Conservation (phyloP, 2,113 vertebrate species). For the Donacobius atricapilla region DNA sequence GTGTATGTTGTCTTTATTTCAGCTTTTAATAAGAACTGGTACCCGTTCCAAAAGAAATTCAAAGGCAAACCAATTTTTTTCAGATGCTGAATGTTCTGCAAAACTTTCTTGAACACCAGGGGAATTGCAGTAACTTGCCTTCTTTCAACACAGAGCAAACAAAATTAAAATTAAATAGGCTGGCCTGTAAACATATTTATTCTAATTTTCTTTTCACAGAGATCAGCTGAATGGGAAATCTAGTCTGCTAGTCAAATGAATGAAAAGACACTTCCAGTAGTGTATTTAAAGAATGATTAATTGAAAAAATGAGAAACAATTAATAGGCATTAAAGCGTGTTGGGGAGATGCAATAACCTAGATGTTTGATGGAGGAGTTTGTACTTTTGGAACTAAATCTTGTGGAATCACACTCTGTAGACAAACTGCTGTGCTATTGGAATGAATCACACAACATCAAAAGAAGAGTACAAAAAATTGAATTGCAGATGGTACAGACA, state of each 20-base stretch:
- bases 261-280: background rate
- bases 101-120: background rate
- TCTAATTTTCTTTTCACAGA: slow-evolving; percentile 10
- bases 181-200: background rate
- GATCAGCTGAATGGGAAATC: background rate
- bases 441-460: fast-evolving
- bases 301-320: background rate
- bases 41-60: background rate
- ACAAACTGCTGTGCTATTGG: background rate
- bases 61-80: background rate
- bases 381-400: background rate
- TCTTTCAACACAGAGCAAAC: background rate
- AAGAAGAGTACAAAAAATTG: background rate
- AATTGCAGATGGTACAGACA: background rate
- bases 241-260: background rate
- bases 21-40: slow-evolving; percentile 20
- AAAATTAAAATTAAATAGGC: background rate
- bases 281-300: background rate
- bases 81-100: background rate
- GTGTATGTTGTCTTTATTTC: slow-evolving; percentile 40
- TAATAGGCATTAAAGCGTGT: background rate
- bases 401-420: background rate
- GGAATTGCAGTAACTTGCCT: background rate
- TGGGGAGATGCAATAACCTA: background rate
- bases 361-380: background rate